A percentile compares a stretch with the other conserved stretches of the same genome.
phyloP scores from a whole-genome alignment of 2,797 vertebrate species.

The Sebastes diploproa region DNA sequence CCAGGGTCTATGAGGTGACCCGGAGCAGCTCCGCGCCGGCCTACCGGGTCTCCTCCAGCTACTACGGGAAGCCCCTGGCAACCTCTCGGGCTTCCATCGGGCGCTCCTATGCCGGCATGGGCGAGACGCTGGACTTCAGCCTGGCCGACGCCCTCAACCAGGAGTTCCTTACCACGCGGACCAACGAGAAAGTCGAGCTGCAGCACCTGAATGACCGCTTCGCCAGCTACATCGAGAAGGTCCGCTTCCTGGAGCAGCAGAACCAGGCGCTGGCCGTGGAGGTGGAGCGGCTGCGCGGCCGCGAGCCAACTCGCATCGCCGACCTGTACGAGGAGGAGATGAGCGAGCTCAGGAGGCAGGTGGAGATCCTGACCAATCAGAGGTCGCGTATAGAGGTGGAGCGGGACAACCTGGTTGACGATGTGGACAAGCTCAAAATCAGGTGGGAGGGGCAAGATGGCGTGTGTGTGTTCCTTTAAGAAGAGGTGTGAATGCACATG shows the following conservation, averaged over 20 bases:
- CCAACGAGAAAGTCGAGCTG: conserved; percentile 95
- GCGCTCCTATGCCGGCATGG: conserved; percentile 82
- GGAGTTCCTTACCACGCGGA: conserved; percentile 94
- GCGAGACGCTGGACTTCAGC: conserved; percentile 92
- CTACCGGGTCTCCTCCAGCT: conserved; percentile 73
- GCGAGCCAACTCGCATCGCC: conserved; percentile 88
- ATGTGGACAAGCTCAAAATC: conserved; percentile 91
- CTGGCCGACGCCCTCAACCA: conserved; percentile 94
- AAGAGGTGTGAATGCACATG: neutral
- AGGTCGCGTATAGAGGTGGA: conserved; percentile 90
- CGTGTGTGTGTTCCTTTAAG: conserved; percentile 19
- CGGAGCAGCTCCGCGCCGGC: conserved; percentile 64
- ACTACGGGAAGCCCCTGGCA: conserved; percentile 64
- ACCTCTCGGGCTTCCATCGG: conserved; percentile 59
- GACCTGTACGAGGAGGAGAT: conserved; percentile 95
- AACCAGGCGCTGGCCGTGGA: conserved; percentile 89
- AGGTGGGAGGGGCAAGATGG: conserved; percentile 80
- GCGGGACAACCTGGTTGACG: conserved; percentile 91
- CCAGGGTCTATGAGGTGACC: conserved; percentile 91
- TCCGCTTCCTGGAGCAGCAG: conserved; percentile 94
- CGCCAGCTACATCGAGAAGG: conserved; percentile 95
- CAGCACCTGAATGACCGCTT: conserved; percentile 97
- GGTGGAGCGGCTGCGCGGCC: conserved; percentile 89
- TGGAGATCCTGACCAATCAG: conserved; percentile 91
- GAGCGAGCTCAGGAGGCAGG: conserved; percentile 89